Evolutionary conservation across 2,888 invertebrate species (phyloP).

Genomic region (Drosophila infuscata): DNA sequence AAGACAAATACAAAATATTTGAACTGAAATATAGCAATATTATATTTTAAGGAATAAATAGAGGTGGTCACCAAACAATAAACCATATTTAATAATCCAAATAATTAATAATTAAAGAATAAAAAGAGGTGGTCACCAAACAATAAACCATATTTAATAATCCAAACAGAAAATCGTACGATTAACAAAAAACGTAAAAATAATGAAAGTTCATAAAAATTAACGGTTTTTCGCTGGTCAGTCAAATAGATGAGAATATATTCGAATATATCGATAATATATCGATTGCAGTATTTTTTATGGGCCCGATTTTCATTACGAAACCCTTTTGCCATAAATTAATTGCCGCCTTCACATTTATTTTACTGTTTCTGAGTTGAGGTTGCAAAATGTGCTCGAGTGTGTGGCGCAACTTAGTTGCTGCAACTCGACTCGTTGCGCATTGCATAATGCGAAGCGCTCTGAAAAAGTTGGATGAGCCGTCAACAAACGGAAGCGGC

Average conservation of each 20-base stretch:
- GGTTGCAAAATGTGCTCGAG: background rate
- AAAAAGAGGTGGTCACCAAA: background rate
- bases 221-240: background rate
- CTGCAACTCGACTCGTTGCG: conserved; percentile 16
- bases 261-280: background rate
- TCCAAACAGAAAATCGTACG: background rate
- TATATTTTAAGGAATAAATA: background rate
- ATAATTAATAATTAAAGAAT: too few relatives aligned
- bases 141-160: background rate
- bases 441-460: conserved; percentile 31
- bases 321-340: background rate
- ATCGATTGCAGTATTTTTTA: background rate
- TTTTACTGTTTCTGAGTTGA: background rate
- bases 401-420: background rate
- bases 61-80: background rate
- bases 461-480: conserved; percentile 24
- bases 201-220: background rate
- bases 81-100: background rate
- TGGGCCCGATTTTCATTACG: too few relatives aligned
- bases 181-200: background rate
- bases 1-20: background rate
- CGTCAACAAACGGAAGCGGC: background rate
- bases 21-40: background rate
- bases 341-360: too few relatives aligned
- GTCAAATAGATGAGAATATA: background rate